Conservation (phyloP, 2,888 invertebrate species). For the Mystacides longicornis region DNA sequence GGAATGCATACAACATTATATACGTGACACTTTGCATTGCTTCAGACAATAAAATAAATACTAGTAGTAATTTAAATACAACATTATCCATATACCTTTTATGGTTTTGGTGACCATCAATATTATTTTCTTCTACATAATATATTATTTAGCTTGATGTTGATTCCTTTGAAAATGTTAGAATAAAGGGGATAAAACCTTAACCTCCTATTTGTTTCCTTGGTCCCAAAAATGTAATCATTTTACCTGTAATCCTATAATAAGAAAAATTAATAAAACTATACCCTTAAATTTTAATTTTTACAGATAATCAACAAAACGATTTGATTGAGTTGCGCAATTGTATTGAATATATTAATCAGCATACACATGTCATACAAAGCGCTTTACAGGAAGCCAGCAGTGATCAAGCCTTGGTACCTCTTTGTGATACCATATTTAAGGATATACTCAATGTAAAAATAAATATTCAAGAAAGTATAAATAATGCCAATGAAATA, state of each 20-base stretch:
- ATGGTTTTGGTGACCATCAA: too few species aligned
- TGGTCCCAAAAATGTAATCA: too few species aligned
- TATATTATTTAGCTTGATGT: too few species aligned
- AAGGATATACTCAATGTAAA: constrained; percentile 45
- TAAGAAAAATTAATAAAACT: neutral
- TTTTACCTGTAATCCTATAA: too few species aligned
- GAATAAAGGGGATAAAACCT: too few species aligned
- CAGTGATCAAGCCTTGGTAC: constrained; percentile 32
- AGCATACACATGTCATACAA: constrained; percentile 45
- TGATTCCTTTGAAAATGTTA: neutral
- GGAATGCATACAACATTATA: too few species aligned
- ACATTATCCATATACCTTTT: too few species aligned
- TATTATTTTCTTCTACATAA: too few species aligned
- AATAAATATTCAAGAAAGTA: constrained; percentile 47
- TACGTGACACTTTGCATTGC: too few species aligned
- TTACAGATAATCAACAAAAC: constrained; percentile 41
- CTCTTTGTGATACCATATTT: constrained; percentile 40
- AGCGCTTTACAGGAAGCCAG: constrained; percentile 38
- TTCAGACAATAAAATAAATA: too few species aligned
- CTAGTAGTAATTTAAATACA: too few species aligned
- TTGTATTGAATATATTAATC: constrained; percentile 44
- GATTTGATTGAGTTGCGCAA: constrained; percentile 43
- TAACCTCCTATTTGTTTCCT: neutral
- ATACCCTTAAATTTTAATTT: constrained; percentile 10
- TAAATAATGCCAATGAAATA: constrained; percentile 43